Evolutionary conservation across 2,113 vertebrate species (phyloP), one percentile per base, ranked within the genome.

Genomic region (Arothron firmamentum): DNA sequence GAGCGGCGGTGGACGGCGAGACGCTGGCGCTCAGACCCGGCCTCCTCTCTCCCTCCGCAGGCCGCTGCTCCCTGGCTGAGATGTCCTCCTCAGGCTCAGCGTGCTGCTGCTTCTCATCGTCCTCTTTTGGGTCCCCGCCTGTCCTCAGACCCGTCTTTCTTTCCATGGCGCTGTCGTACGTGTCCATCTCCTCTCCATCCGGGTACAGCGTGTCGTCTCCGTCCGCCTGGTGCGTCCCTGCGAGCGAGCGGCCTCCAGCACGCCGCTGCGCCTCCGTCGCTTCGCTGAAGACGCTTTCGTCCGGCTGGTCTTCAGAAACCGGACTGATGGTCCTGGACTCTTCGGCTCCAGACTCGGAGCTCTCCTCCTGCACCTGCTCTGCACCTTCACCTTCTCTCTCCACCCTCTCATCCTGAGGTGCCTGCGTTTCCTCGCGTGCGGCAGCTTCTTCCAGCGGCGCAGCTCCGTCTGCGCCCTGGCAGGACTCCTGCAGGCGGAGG

Each of bases 121-220:
- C 54, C 3, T 52, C 43, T 59, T 56, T 15, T 1, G 38, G 18
- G 6, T 48, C 56, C 12, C 70, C 9, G 0, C 69, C 65, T 38
- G 49, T 59, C 58, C 64, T 71, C 28, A 58, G 10, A 15, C 63
- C 63, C 7, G 34, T 47, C 52, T 80, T 83, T 61, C 34, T 76
- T 0, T 84, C 83, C 14, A 84, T 82, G 1, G 85, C 83, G 53
- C 83, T 83, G 7, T 89, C 85, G 74, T 70, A 84, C 1, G 78
- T 80, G n/a, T 85, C 85, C 80, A 83, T 88, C 65, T 81, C 83
- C 52, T 88, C 82, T 56, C 86, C 85, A 9, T 89, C 84, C 0
- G 80, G 78, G 56, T 83, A 84, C 60, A 88, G 49, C 54, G 69
- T 72, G 7, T 88, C 80, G 21, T 78, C 82, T 1, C 55, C 23